Percentiles rank a stretch among this genome's conserved stretches.
phyloP scores from a whole-genome alignment of 2,113 vertebrate species.

The Emydura subglobosa region DNA sequence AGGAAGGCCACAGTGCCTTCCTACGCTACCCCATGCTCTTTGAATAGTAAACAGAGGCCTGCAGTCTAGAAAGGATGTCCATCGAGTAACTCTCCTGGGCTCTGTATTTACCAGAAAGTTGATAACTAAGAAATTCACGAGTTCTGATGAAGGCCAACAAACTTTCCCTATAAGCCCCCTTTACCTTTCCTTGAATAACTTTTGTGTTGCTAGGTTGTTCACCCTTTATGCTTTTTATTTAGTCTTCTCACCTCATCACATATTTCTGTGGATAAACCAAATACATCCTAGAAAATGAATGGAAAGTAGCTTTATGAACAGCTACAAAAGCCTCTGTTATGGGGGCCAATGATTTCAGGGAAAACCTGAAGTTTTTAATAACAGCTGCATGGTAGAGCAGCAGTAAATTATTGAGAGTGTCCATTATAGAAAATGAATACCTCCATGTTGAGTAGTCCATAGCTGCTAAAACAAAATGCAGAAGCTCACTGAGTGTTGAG shows the following conservation, averaged over 20 bases:
- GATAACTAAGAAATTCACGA: neutral
- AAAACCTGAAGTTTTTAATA: neutral
- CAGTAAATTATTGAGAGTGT: neutral
- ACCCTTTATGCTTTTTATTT: neutral
- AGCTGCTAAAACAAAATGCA: neutral
- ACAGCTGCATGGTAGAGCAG: neutral
- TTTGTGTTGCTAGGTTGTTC: neutral
- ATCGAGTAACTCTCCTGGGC: neutral
- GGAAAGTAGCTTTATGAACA: neutral
- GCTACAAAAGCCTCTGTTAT: neutral
- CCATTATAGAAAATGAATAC: neutral
- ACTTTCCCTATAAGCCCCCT: neutral
- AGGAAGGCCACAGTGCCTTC: too few species aligned
- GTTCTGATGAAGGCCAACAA: neutral
- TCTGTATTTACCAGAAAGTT: neutral
- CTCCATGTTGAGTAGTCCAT: neutral
- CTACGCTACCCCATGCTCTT: neutral
- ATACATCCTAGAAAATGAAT: neutral
- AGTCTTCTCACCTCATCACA: neutral
- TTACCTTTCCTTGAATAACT: neutral
- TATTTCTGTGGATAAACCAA: neutral
- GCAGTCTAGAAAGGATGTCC: neutral
- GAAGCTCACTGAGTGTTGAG: neutral
- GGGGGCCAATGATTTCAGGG: neutral
- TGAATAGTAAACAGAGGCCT: neutral